phyloP scores from a whole-genome alignment of 2,888 invertebrate genomes.

The Iphiclides podalirius region DNA sequence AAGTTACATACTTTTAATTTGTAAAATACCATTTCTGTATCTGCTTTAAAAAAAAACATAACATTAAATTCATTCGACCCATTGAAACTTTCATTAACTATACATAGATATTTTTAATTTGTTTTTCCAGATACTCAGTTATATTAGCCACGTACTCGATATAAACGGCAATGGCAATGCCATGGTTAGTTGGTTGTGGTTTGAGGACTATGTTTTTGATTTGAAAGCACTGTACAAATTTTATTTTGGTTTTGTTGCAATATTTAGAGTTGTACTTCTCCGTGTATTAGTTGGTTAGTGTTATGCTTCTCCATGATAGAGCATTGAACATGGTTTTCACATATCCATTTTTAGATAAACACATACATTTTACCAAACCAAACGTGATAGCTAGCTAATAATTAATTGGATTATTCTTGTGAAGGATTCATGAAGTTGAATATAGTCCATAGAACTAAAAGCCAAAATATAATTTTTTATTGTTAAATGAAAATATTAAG shows the following conservation, averaged over 20 bases:
- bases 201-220: constrained; percentile 31
- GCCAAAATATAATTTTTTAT: no score
- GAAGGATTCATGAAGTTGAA: no score
- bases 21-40: no score
- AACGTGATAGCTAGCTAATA: no score
- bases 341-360: no score
- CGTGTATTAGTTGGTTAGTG: neutral
- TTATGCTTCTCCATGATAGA: neutral
- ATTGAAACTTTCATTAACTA: neutral
- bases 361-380: no score
- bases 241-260: constrained; percentile 12
- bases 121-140: constrained; percentile 70
- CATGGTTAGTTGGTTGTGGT: constrained; percentile 55
- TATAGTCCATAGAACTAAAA: no score
- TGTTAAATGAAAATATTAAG: no score
- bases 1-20: no score
- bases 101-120: constrained; percentile 29
- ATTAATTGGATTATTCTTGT: no score
- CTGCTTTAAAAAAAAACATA: no score
- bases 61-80: no score
- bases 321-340: neutral
- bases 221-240: neutral
- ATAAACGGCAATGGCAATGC: constrained; percentile 54
- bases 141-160: constrained; percentile 66
- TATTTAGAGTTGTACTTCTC: constrained; percentile 2